Evolutionary conservation across 2,113 vertebrate genomes (phyloP).

Genomic region (Sula dactylatra): DNA sequence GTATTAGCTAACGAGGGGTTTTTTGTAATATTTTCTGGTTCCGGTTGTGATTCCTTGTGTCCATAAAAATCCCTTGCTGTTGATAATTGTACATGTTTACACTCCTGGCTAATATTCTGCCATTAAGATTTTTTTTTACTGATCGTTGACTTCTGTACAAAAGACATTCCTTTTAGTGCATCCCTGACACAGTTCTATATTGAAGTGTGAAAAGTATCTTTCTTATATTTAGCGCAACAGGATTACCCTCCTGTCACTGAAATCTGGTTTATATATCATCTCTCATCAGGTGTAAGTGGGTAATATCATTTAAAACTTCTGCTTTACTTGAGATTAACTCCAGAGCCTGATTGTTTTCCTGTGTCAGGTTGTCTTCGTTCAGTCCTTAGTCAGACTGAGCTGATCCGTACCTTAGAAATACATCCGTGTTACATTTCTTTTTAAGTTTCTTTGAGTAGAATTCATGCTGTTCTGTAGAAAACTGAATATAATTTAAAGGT

Average conservation of each 20-base stretch:
- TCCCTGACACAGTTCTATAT: background rate
- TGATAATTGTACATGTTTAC: background rate
- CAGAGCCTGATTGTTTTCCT: background rate
- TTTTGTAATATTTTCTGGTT: background rate
- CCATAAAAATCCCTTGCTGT: background rate
- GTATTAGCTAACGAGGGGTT: background rate
- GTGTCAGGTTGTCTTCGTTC: background rate
- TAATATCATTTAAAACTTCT: background rate
- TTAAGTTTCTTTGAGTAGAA: background rate
- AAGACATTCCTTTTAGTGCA: background rate
- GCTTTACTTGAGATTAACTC: background rate
- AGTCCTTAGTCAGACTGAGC: background rate
- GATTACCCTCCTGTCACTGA: background rate
- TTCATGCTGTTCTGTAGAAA: background rate
- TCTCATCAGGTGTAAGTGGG: background rate
- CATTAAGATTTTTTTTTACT: background rate
- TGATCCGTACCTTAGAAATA: background rate
- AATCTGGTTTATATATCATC: background rate
- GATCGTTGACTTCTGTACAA: background rate
- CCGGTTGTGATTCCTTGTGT: background rate
- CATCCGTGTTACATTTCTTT: background rate
- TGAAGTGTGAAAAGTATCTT: background rate
- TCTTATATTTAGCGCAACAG: background rate
- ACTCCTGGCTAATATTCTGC: background rate
- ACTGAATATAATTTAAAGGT: background rate